These are phyloP conservation scores for Emydocephalus ijimae DNA, from an alignment of 2,113 vertebrate genomes.

Conservation along the genomic window DNA sequence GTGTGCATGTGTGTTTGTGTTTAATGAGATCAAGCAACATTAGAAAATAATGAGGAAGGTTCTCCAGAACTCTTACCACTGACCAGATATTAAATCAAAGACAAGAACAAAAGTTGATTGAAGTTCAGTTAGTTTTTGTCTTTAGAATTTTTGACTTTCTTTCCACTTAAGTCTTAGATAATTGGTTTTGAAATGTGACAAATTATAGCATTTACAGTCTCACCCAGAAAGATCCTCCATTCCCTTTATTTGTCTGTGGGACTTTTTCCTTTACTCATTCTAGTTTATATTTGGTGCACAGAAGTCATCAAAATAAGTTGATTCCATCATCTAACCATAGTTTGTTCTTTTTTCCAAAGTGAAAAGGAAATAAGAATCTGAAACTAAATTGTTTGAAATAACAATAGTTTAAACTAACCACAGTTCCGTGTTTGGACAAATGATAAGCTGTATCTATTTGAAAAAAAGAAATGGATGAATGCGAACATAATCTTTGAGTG, in stretches of 20 bases:
- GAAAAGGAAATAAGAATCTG: not conserved
- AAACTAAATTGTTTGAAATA: not conserved
- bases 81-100: not conserved
- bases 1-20: not conserved
- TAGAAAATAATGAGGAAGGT: not conserved
- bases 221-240: not conserved
- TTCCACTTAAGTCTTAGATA: no score
- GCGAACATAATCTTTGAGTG: not conserved
- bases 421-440: not conserved
- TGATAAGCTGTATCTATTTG: not conserved
- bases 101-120: not conserved
- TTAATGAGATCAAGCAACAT: not conserved
- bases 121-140: not conserved
- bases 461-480: not conserved
- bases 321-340: not conserved
- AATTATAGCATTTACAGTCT: not conserved
- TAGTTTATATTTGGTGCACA: not conserved
- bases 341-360: not conserved
- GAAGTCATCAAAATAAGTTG: not conserved
- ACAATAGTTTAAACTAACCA: not conserved
- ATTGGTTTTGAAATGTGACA: not conserved
- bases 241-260: no score
- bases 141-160: not conserved
- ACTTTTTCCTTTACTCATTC: not conserved
- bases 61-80: not conserved